Evolutionary conservation across 1,140 invertebrate species (phyloP).

Genomic region (Anthonomus grandis): DNA sequence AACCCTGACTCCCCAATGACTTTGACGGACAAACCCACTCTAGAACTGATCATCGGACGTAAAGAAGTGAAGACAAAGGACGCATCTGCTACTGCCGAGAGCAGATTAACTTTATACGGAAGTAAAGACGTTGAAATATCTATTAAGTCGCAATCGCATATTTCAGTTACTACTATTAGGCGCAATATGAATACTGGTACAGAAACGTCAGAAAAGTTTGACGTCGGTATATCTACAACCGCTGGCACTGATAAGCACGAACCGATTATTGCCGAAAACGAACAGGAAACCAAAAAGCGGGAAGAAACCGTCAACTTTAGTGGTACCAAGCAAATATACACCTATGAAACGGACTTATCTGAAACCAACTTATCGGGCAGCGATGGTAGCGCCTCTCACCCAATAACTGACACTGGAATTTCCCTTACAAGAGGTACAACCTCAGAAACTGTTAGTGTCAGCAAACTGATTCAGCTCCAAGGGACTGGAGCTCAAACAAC

Average conservation of each 20-base stretch:
- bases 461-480: conserved; percentile 41
- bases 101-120: conserved; percentile 51
- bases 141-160: conserved; percentile 54
- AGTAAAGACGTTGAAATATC: conserved; percentile 53
- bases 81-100: conserved; percentile 52
- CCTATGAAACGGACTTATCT: conserved; percentile 48
- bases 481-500: conserved; percentile 44
- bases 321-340: conserved; percentile 51
- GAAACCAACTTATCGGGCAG: conserved; percentile 47
- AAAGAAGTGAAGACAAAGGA: conserved; percentile 54
- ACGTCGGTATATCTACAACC: conserved; percentile 48
- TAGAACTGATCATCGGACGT: conserved; percentile 53
- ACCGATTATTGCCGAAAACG: background rate
- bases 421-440: conserved; percentile 51
- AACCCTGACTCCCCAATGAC: conserved; percentile 25
- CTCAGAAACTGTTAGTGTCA: conserved; percentile 51
- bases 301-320: conserved; percentile 54
- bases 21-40: conserved; percentile 36
- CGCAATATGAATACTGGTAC: conserved; percentile 46
- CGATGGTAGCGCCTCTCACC: conserved; percentile 52
- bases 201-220: conserved; percentile 50
- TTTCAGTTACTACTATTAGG: conserved; percentile 50
- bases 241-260: conserved; percentile 37
- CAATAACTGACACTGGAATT: conserved; percentile 54
- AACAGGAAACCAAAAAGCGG: conserved; percentile 43